Conservation (phyloP, 1,140 invertebrate species). For the Drosophila burlai region DNA sequence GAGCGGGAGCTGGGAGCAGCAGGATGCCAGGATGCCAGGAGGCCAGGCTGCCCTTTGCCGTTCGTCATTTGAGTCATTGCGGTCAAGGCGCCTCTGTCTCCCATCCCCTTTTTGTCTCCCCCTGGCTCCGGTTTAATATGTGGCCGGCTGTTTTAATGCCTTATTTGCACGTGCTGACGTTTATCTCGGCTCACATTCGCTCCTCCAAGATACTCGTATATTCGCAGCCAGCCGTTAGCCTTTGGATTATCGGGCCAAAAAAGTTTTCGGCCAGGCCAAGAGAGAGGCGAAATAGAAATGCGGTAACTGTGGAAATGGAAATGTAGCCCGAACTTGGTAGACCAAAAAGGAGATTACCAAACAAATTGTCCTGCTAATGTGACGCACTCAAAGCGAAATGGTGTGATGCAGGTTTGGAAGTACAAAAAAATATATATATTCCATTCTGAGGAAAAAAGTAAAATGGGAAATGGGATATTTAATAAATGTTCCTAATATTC, state of each 20-base stretch:
- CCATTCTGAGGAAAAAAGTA: no score
- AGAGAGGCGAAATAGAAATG: constrained; percentile 56
- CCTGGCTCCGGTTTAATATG: constrained; percentile 37
- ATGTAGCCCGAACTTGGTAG: constrained; percentile 41
- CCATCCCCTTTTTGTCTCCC: background rate
- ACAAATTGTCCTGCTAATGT: constrained; percentile 80
- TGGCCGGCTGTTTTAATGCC: constrained; percentile 68
- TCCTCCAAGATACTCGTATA: constrained; percentile 18
- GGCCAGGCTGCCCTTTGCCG: constrained; percentile 45
- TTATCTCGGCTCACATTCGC: constrained; percentile 33
- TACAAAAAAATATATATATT: constrained; percentile 1
- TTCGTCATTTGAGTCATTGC: constrained; percentile 76
- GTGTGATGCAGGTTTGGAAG: constrained; percentile 11
- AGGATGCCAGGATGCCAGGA: constrained; percentile 22
- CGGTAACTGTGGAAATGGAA: constrained; percentile 35
- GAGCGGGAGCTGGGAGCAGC: constrained; percentile 5
- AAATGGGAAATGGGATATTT: background rate
- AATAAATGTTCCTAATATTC: no score
- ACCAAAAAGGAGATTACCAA: constrained; percentile 69
- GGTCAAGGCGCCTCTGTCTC: constrained; percentile 61
- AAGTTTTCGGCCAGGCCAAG: constrained; percentile 56
- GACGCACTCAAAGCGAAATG: constrained; percentile 29
- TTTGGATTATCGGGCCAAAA: constrained; percentile 66
- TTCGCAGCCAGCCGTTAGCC: constrained; percentile 19
- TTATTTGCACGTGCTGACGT: constrained; percentile 82